phyloP scores from a whole-genome alignment of 2,113 vertebrate species.

The Sorex araneus region DNA sequence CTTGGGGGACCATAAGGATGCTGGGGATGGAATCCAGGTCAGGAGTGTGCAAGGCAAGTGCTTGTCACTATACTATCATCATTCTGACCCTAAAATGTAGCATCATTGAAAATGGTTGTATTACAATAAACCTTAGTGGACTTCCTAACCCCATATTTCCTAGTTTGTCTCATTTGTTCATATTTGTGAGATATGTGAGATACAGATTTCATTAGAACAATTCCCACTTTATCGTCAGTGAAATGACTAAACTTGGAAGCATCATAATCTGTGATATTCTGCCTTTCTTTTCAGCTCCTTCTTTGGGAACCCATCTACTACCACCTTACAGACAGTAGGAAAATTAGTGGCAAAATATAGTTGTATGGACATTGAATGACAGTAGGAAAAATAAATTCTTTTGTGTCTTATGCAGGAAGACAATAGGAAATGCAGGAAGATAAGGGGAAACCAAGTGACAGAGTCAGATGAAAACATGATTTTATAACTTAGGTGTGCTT shows the following conservation, averaged over 20 bases:
- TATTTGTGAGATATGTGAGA: not conserved
- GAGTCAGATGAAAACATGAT: not conserved
- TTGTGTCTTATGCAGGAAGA: not conserved
- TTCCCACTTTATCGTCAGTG: not conserved
- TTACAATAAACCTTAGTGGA: not conserved
- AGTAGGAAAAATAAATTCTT: not conserved
- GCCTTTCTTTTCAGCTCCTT: not conserved
- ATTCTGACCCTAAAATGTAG: constrained; percentile 36
- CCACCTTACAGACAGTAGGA: not conserved
- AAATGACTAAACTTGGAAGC: not conserved
- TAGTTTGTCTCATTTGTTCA: not conserved
- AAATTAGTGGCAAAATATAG: not conserved
- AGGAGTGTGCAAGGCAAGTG: no score
- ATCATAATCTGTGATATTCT: not conserved
- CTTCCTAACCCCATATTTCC: not conserved
- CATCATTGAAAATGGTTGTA: not conserved
- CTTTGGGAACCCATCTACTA: not conserved
- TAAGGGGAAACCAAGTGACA: not conserved
- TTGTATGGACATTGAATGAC: not conserved
- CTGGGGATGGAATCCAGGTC: no score
- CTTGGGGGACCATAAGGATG: no score
- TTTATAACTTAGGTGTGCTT: not conserved
- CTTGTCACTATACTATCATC: no score
- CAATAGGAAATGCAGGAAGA: not conserved
- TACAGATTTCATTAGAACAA: not conserved